Evolutionary conservation across 2,113 vertebrate genomes (phyloP).

Genomic region (Bos javanicus): DNA sequence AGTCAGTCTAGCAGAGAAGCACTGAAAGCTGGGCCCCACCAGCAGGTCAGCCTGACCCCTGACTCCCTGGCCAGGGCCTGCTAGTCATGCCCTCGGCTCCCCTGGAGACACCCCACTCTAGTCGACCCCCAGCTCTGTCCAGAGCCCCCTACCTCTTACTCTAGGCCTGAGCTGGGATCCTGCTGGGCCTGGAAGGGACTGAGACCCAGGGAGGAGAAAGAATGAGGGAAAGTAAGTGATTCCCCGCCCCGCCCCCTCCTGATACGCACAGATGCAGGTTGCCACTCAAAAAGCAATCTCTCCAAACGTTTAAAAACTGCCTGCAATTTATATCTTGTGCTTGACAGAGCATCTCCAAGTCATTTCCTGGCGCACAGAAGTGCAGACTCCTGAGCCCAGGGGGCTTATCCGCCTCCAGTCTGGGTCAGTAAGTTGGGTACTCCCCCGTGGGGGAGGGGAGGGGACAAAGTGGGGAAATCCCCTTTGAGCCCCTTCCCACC

Average conservation of each 20-base stretch:
- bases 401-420: neutral
- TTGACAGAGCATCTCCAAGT: slow-evolving; percentile 84
- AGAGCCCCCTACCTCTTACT: neutral
- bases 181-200: slow-evolving; percentile 14
- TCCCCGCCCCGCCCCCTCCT: slow-evolving; percentile 68
- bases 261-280: slow-evolving; percentile 78
- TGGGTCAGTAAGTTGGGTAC: neutral
- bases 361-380: slow-evolving; percentile 73
- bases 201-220: slow-evolving; percentile 57
- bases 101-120: neutral
- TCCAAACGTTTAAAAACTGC: slow-evolving; percentile 80
- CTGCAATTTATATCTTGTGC: slow-evolving; percentile 85
- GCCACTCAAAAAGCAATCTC: slow-evolving; percentile 87
- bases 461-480: neutral
- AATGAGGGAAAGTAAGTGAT: slow-evolving; percentile 72
- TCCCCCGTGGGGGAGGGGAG: neutral
- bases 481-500: neutral
- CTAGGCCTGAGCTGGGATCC: neutral
- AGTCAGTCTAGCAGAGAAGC: neutral
- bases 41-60: neutral
- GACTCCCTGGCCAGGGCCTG: neutral
- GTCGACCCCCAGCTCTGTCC: neutral
- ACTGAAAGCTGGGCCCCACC: neutral
- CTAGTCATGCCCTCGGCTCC: neutral
- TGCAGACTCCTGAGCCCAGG: slow-evolving; percentile 35